Evolutionary conservation across 2,888 invertebrate genomes (phyloP).

Genomic region (Platypus cylindrus): DNA sequence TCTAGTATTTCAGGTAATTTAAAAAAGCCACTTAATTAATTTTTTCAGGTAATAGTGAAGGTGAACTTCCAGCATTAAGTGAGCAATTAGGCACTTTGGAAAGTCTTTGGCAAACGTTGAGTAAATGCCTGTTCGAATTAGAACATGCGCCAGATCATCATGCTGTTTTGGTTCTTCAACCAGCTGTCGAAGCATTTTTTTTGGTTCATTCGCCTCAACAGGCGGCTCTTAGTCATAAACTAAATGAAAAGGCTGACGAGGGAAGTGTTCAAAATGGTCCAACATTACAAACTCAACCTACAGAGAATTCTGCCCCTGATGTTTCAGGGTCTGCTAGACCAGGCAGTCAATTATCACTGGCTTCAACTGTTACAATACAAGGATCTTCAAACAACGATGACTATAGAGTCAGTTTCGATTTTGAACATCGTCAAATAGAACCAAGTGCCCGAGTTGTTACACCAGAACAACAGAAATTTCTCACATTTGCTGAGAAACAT

Average conservation of each 20-base stretch:
- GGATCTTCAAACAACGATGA: too few relatives aligned
- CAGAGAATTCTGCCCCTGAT: constrained; percentile 8
- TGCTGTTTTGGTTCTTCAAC: constrained; percentile 69
- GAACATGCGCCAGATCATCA: constrained; percentile 78
- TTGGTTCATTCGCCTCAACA: constrained; percentile 63
- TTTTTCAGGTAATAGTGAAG: constrained; percentile 15
- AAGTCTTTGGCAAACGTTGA: constrained; percentile 64
- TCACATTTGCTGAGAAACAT: constrained; percentile 79
- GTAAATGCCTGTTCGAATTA: constrained; percentile 63
- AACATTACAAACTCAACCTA: constrained; percentile 3
- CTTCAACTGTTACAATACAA: too few relatives aligned
- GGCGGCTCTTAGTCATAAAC: constrained; percentile 28
- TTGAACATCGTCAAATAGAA: constrained; percentile 13
- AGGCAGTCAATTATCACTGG: not conserved
- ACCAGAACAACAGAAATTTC: constrained; percentile 54
- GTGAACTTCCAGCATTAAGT: constrained; percentile 46
- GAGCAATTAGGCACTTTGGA: constrained; percentile 54
- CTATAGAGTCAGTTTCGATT: constrained; percentile 10
- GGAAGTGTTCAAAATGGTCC: constrained; percentile 1
- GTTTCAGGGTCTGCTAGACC: not conserved
- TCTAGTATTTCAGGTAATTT: not conserved
- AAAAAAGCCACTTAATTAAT: too few relatives aligned
- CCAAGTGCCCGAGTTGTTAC: constrained; percentile 19
- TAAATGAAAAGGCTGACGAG: constrained; percentile 17
- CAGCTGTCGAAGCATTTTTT: constrained; percentile 85